These are phyloP conservation scores for Talpa occidentalis DNA, from an alignment of 2,113 vertebrate genomes.

Conservation along the genomic window DNA sequence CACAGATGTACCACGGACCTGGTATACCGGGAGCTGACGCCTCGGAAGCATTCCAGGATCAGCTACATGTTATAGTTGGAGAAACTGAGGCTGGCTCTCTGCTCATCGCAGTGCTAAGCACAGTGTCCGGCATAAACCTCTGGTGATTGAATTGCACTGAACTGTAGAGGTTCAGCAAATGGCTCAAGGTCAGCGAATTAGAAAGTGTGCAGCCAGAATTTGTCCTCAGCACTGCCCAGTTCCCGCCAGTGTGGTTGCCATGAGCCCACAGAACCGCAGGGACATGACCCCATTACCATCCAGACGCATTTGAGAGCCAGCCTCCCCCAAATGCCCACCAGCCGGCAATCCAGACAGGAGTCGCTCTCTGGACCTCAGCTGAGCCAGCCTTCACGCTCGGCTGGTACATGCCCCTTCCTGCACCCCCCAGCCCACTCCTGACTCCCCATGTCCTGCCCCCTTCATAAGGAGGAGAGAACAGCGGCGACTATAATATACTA, in stretches of 20 bases:
- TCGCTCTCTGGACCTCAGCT: background rate
- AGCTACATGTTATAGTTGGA: background rate
- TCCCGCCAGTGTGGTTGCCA: background rate
- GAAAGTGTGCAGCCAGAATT: background rate
- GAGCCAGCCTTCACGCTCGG: background rate
- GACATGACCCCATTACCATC: background rate
- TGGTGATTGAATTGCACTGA: background rate
- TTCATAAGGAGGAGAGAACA: background rate
- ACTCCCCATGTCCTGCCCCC: background rate
- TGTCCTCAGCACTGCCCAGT: background rate
- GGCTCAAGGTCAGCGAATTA: background rate
- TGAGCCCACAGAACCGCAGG: background rate
- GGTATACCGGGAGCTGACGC: background rate
- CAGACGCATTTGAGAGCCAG: background rate
- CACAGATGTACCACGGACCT: fast-evolving
- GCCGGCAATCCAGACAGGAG: background rate
- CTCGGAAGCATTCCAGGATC: background rate
- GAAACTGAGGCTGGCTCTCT: background rate
- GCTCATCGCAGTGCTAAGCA: background rate
- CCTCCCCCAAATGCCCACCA: background rate
- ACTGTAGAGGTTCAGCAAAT: background rate
- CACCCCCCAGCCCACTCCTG: background rate
- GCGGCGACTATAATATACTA: background rate
- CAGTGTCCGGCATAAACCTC: background rate
- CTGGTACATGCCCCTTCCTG: background rate